These are phyloP conservation scores for Okamejei kenojei DNA, from an alignment of 2,797 vertebrate species.

Conservation along the genomic window DNA sequence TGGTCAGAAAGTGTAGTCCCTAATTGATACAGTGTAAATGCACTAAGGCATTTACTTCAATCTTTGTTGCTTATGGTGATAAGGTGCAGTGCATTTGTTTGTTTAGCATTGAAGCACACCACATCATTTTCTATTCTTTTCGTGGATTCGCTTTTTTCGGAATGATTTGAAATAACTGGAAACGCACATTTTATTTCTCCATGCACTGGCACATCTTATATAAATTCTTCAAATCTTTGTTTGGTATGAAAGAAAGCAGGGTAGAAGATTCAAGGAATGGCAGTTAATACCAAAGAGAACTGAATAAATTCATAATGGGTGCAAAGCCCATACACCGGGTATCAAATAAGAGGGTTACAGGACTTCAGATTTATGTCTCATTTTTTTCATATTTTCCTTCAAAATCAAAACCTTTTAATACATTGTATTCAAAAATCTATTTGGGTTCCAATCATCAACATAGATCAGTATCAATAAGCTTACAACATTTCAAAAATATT, in stretches of 20 bases:
- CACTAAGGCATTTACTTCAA: neutral
- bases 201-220: neutral
- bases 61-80: neutral
- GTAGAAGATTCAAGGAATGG: neutral
- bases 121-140: neutral
- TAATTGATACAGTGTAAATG: neutral
- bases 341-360: neutral
- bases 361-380: neutral
- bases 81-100: neutral
- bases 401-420: no score
- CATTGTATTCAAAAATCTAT: no score
- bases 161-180: slow-evolving; percentile 18
- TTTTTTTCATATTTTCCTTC: no score
- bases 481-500: no score
- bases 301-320: neutral
- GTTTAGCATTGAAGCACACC: neutral
- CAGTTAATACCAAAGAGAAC: neutral
- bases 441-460: no score
- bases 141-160: neutral
- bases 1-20: neutral
- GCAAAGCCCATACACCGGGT: no score
- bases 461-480: no score
- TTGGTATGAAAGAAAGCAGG: no score
- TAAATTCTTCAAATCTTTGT: neutral
- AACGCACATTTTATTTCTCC: neutral